Evolutionary conservation across 1,140 invertebrate species (phyloP).

Genomic region (Calliopsis andreniformis): DNA sequence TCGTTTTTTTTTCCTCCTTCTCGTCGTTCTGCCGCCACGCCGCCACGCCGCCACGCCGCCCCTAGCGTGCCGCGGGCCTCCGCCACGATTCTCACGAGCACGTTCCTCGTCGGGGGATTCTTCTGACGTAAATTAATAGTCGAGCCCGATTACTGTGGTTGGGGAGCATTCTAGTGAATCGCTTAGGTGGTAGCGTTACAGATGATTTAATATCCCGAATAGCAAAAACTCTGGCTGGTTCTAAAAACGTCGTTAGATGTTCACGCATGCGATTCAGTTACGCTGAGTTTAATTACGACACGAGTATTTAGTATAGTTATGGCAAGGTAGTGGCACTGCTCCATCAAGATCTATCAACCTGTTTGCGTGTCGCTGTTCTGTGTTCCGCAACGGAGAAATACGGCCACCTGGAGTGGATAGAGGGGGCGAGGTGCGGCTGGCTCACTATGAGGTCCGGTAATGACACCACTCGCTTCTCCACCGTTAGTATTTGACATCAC

Average conservation of each 20-base stretch:
- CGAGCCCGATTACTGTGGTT: not conserved
- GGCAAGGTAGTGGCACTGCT: constrained; percentile 14
- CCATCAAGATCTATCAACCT: constrained; percentile 57
- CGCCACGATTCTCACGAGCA: constrained; percentile 2
- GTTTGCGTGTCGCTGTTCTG: constrained; percentile 42
- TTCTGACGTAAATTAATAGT: constrained; percentile 17
- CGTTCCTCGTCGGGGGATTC: not conserved
- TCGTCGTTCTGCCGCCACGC: too few relatives aligned
- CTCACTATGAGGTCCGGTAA: constrained; percentile 51
- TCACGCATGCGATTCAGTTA: constrained; percentile 31
- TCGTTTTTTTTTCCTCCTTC: constrained; percentile 30
- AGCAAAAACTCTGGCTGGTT: too few relatives aligned
- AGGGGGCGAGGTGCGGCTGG: constrained; percentile 1
- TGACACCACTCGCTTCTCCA: constrained; percentile 55
- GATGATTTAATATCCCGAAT: not conserved
- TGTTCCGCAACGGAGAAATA: constrained; percentile 51
- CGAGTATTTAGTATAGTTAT: constrained; percentile 34
- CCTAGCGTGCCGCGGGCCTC: not conserved
- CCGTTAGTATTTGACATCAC: constrained; percentile 56
- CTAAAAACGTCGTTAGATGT: too few relatives aligned
- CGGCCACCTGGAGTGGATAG: constrained; percentile 11
- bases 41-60: constrained; percentile 14
- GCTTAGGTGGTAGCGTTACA: not conserved
- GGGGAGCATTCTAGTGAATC: not conserved
- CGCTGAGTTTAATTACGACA: constrained; percentile 24